phyloP scores from a whole-genome alignment of 2,113 vertebrate species.

The Phalacrocorax pelagicus region DNA sequence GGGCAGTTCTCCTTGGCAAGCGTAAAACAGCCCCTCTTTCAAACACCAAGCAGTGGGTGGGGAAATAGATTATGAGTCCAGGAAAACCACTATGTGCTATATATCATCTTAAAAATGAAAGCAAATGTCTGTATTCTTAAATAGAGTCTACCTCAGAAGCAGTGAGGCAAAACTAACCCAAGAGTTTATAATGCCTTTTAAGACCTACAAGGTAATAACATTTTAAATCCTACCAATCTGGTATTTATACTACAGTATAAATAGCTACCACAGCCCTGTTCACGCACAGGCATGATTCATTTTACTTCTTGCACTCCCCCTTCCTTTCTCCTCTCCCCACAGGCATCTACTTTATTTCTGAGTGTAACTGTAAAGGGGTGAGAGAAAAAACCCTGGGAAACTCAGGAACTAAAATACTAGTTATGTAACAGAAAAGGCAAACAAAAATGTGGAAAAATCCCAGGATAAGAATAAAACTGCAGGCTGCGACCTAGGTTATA shows the following conservation, averaged over 20 bases:
- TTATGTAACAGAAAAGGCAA: conserved; percentile 26
- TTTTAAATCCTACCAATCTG: conserved; percentile 21
- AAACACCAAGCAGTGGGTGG: not conserved
- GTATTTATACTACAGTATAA: not conserved
- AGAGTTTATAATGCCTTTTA: not conserved
- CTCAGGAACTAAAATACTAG: not conserved
- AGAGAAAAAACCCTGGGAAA: not conserved
- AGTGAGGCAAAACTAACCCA: not conserved
- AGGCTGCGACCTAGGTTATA: not conserved
- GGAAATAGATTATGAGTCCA: not conserved
- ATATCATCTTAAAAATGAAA: not conserved
- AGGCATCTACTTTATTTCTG: not conserved
- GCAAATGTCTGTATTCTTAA: not conserved
- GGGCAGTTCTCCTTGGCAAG: not conserved
- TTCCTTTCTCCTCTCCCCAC: not conserved
- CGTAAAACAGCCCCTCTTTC: not conserved
- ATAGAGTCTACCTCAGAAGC: not conserved
- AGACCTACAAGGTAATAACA: not conserved
- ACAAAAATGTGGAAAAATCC: not conserved
- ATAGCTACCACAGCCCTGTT: not conserved
- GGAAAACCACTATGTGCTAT: not conserved
- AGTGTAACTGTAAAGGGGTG: not conserved
- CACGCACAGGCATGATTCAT: not conserved
- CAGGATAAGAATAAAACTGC: not conserved
- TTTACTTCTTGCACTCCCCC: not conserved